Base-by-base conservation (phyloP, 2,888 invertebrate genomes). In the Apamea sordens region DNA sequence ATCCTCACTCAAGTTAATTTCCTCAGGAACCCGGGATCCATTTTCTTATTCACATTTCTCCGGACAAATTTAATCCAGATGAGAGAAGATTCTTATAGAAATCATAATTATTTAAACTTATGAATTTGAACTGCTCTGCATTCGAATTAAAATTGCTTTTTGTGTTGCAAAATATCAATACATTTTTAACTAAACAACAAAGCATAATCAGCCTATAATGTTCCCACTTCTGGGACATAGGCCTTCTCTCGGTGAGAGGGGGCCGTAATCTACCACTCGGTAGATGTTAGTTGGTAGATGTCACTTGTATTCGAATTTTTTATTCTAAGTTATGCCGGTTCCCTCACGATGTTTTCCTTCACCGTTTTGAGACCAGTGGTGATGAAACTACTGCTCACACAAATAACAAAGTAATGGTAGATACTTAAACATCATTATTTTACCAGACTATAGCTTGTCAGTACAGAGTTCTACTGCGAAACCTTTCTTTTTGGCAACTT, bases 1-100 rank as follows among this genome's bases (percentile, higher is more conserved):
- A 95, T 94, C 95, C 92, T 92, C 92, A 93, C 93, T 95, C 93
- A 94, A 95, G 95, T 94, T 95, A 95, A 96, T 95, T 96, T 95
- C 93, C 94, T 94, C 91, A 87, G 93, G 91, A 94, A 91, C 92
- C 90, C 83, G 89, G 92, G 92, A 94, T 92, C 90, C 93, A 93
- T 94, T 95, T 94, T 94, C 94, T 94, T 91, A 92, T 94, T 93
- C 93, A 93, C 93, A 92, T 93, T 90, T 90, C 92, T 88, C 79
- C 85, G 92, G 90, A 93, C 90, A 92, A 93, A 94, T 94, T 94
- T 92, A 93, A 94, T 93, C 89, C 89, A 90, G 90, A 91, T 88
- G 89, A 91, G 89, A 86, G 86, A 88, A 89, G 87, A 86, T 90
- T 86, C 88, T 89, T 88, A 15, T 15, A 86, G 80, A 86, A 85